Evolutionary conservation across 2,113 vertebrate species (phyloP), one percentile per base, ranked within the genome.

Genomic region (Vulpes vulpes): DNA sequence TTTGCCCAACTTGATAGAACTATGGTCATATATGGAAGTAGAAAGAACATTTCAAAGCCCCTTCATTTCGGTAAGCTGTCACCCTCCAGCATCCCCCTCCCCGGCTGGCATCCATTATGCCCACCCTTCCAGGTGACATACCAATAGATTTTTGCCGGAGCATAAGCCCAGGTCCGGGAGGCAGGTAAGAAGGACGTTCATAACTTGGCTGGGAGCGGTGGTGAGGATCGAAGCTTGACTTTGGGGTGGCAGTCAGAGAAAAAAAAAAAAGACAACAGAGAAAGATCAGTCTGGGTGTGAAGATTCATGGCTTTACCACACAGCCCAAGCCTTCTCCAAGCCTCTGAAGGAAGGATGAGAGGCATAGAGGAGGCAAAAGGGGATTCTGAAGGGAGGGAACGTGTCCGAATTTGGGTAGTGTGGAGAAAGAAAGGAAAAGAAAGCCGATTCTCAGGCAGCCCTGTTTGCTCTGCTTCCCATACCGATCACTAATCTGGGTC

Each of bases 61-160:
- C 49, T 81, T 25, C 5, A 6, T 16, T 55, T 65, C n/a, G 1
- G 1, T 15, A 51, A n/a, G 87, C 5, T 11, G 20, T 38, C 91
- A 27, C n/a, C 10, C 2, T 25, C 19, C 14, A 14, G n/a, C 43
- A 59, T 67, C 10, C 91, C 84, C 38, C 6, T 8, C 32, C 49
- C 62, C 1, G 1, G 0, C 30, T 1, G 0, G 8, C 8, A 10
- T 11, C 79, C 83, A 22, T 27, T 0, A 10, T 0, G 1, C 51
- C 30, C 51, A 8, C 62, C 3, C 83, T 6, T n/a, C 8, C 22
- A 14, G 12, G 60, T 27, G 71, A 94, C 99, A 99, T 99, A 99
- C 99, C 99, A 93, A 99, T 99, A 82, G 99, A 99, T 97, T 99
- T 99, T 98, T 99, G 99, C 96, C 99, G 99, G 98, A 99, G 99